phyloP scores from a whole-genome alignment of 2,888 invertebrate species.

The Lasioglossum marginatum region DNA sequence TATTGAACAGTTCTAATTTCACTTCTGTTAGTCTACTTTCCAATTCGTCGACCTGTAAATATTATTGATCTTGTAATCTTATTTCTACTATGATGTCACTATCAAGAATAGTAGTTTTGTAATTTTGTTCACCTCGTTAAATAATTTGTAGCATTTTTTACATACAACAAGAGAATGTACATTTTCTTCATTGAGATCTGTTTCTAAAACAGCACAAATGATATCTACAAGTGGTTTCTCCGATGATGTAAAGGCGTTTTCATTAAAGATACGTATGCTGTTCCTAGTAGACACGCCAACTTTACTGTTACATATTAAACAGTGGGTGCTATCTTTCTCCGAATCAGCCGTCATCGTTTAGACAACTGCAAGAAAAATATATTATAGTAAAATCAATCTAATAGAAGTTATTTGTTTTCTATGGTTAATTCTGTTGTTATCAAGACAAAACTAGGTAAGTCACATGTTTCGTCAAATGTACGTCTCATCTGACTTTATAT shows the following conservation, averaged over 20 bases:
- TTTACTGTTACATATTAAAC: conserved; percentile 88
- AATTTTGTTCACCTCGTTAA: conserved; percentile 85
- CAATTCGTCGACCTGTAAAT: conserved; percentile 86
- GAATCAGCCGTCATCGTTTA: conserved; percentile 79
- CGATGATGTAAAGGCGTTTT: conserved; percentile 76
- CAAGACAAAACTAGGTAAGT: neutral
- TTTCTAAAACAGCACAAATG: conserved; percentile 85
- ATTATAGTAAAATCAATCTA: neutral
- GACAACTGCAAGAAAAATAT: conserved; percentile 42
- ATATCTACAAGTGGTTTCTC: conserved; percentile 83
- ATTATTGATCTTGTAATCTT: neutral
- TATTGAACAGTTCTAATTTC: conserved; percentile 85
- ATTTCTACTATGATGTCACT: neutral
- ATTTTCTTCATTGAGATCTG: conserved; percentile 85
- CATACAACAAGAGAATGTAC: conserved; percentile 88
- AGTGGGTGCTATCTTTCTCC: conserved; percentile 83
- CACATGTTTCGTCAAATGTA: neutral
- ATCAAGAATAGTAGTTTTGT: neutral
- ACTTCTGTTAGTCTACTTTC: conserved; percentile 85
- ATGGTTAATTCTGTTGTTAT: neutral
- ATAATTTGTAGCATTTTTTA: conserved; percentile 88
- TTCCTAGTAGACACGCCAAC: conserved; percentile 86
- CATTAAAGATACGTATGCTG: conserved; percentile 86
- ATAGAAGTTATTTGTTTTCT: neutral
- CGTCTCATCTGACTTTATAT: neutral